Conservation (phyloP, 1,140 invertebrate genomes). For the Ips nitidus region DNA sequence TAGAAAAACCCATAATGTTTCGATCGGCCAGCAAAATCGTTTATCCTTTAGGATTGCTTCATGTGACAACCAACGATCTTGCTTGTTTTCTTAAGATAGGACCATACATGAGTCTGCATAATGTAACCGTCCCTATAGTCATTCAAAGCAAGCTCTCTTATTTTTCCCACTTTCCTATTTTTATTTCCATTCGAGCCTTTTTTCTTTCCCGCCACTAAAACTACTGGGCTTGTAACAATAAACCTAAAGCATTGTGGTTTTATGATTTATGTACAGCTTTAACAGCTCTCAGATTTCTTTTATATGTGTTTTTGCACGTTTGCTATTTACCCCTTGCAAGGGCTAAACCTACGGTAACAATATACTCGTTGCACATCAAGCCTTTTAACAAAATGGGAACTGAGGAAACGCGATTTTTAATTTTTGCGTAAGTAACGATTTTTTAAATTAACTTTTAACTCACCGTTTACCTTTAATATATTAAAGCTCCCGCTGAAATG, state of each 20-base stretch:
- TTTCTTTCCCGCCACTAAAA: constrained; percentile 27
- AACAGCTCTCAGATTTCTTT: constrained; percentile 33
- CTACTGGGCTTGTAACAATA: constrained; percentile 25
- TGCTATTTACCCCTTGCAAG: constrained; percentile 28
- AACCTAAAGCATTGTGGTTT: constrained; percentile 32
- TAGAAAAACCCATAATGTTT: constrained; percentile 27
- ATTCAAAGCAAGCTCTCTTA: constrained; percentile 19
- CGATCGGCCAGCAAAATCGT: constrained; percentile 20
- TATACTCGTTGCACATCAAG: constrained; percentile 30
- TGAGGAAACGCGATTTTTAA: constrained; percentile 17
- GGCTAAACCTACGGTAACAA: constrained; percentile 25
- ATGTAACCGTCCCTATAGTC: constrained; percentile 24
- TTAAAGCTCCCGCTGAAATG: too few relatives aligned
- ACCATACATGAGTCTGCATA: constrained; percentile 31
- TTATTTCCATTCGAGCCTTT: constrained; percentile 23
- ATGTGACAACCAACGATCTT: constrained; percentile 28
- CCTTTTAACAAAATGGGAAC: constrained; percentile 28
- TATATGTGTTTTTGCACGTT: constrained; percentile 31
- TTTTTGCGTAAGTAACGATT: constrained; percentile 23
- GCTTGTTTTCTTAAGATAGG: constrained; percentile 32
- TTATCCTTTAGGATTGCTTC: constrained; percentile 29
- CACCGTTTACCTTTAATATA: background rate
- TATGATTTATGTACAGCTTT: constrained; percentile 32
- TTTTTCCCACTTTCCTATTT: constrained; percentile 20
- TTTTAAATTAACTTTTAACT: constrained; percentile 24